Conservation (phyloP, 2,113 vertebrate genomes). For the Sorex fumeus region DNA sequence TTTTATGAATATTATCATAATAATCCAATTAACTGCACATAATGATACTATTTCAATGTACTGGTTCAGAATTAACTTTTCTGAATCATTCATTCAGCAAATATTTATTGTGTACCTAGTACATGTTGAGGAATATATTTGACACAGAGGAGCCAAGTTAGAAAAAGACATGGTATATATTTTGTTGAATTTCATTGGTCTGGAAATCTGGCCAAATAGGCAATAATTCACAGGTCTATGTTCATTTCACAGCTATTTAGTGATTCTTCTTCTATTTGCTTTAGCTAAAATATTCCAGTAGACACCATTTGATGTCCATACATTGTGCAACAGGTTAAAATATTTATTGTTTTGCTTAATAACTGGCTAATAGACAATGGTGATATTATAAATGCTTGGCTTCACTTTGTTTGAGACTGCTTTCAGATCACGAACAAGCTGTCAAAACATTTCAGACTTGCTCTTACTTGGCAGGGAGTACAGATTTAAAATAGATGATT, state of each 20-base stretch:
- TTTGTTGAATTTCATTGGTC: constrained; percentile 16
- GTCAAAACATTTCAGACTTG: constrained; percentile 37
- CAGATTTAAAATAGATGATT: background rate
- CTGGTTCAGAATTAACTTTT: constrained; percentile 45
- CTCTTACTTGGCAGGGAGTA: constrained; percentile 1
- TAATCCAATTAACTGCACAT: background rate
- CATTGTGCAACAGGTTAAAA: constrained; percentile 5
- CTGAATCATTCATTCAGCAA: constrained; percentile 66
- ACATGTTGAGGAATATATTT: background rate
- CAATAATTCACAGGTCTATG: constrained; percentile 33
- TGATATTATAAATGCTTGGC: constrained; percentile 13
- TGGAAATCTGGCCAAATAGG: constrained; percentile 40
- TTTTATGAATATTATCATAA: constrained; percentile 33
- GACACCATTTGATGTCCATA: background rate
- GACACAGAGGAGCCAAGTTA: constrained; percentile 49
- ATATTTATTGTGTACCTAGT: constrained; percentile 34
- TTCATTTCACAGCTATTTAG: constrained; percentile 29
- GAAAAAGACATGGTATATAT: background rate
- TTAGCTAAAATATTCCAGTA: constrained; percentile 47
- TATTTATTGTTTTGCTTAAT: constrained; percentile 30
- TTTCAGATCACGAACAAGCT: constrained; percentile 6
- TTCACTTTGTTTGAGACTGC: background rate
- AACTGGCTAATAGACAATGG: background rate
- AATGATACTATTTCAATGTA: background rate
- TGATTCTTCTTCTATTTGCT: background rate